Conservation (phyloP, 2,888 invertebrate species). For the Nemotelus nigrinus region DNA sequence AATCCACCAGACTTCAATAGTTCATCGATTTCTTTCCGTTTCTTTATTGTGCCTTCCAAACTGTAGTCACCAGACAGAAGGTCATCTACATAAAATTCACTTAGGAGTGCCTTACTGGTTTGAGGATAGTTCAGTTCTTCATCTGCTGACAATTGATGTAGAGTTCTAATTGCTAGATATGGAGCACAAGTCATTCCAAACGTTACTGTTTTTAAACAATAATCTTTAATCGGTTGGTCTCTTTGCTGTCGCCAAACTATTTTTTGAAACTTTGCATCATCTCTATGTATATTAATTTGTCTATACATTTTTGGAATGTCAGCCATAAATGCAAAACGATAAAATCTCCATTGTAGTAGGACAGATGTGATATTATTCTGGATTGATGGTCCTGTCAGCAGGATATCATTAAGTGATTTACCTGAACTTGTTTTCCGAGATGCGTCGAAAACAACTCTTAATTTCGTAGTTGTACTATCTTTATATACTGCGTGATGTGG, state of each 20-base stretch:
- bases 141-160: no score
- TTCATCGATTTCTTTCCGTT: not conserved
- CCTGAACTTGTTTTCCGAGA: not conserved
- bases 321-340: no score
- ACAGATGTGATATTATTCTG: no score
- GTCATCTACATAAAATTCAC: not conserved
- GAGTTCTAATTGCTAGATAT: no score
- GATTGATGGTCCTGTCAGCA: not conserved
- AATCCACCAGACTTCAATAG: not conserved
- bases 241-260: not conserved
- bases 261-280: not conserved
- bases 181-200: not conserved
- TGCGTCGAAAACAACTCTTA: constrained; percentile 19
- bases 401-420: constrained; percentile 6
- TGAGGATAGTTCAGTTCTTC: no score
- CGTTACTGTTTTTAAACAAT: not conserved
- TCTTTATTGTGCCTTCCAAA: not conserved
- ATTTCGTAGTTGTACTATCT: constrained; percentile 1
- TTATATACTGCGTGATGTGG: constrained; percentile 10
- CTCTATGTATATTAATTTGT: not conserved
- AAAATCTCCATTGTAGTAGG: no score
- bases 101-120: no score
- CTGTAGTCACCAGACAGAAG: not conserved
- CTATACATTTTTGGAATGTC: not conserved
- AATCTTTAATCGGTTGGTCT: not conserved